A percentile compares a stretch with the other conserved stretches of the same genome.
phyloP scores from a whole-genome alignment of 2,113 vertebrate species.

The Ptilorrhoa leucosticta region DNA sequence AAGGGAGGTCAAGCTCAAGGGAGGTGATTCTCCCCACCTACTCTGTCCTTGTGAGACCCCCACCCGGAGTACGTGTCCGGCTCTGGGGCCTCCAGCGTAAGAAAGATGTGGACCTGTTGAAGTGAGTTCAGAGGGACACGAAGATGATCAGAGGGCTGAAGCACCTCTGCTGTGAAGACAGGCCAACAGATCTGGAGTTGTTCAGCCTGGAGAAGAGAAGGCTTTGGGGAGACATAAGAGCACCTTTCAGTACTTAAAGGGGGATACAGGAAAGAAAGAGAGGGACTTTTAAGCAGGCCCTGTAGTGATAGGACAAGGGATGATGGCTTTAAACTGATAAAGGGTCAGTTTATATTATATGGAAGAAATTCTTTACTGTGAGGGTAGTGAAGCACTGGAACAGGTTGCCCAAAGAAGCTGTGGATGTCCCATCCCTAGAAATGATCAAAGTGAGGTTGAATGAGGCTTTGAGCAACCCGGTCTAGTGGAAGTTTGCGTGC shows the following conservation, averaged over 20 bases:
- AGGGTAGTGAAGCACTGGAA: background rate
- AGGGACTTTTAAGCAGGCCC: background rate
- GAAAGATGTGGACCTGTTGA: accelerated
- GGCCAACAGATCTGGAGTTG: background rate
- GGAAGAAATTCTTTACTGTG: background rate
- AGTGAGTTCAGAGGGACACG: accelerated
- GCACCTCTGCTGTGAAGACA: background rate
- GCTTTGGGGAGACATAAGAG: background rate
- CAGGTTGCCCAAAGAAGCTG: background rate
- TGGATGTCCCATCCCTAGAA: background rate
- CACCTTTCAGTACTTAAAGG: background rate
- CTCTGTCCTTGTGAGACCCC: background rate
- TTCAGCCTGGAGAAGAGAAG: background rate
- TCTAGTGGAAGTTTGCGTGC: background rate
- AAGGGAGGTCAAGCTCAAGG: background rate
- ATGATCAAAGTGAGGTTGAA: background rate
- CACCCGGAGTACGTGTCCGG: background rate
- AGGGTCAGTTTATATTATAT: background rate
- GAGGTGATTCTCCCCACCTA: background rate
- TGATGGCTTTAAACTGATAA: background rate
- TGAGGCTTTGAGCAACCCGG: background rate
- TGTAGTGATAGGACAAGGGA: background rate
- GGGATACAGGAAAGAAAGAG: background rate
- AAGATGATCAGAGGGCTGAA: background rate
- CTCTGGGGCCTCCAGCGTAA: accelerated